Conservation (phyloP, 2,888 invertebrate genomes). For the Thymelicus lineola region DNA sequence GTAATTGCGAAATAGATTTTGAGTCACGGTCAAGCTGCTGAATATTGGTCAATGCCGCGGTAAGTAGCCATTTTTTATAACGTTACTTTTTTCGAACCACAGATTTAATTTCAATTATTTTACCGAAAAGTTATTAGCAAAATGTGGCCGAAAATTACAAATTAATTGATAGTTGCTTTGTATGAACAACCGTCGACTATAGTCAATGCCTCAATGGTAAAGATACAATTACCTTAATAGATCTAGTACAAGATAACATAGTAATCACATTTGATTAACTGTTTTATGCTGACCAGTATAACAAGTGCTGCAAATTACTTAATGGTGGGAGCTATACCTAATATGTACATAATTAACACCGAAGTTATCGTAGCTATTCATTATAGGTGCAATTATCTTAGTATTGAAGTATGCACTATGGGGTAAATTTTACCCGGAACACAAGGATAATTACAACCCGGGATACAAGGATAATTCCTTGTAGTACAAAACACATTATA, state of each 20-base stretch:
- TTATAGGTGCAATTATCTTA: too few relatives aligned
- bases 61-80: constrained; percentile 29
- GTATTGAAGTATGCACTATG: too few relatives aligned
- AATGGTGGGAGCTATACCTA: constrained; percentile 13
- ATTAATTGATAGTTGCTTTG: background rate
- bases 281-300: constrained; percentile 23
- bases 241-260: constrained; percentile 12
- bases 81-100: constrained; percentile 1
- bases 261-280: constrained; percentile 25
- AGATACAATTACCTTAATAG: background rate
- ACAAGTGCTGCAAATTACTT: constrained; percentile 28
- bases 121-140: background rate
- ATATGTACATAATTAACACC: background rate
- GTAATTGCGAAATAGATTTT: constrained; percentile 48
- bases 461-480: too few relatives aligned
- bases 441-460: too few relatives aligned
- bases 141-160: background rate
- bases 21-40: constrained; percentile 46
- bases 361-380: background rate
- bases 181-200: too few relatives aligned
- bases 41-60: constrained; percentile 48
- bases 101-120: constrained; percentile 3
- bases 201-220: too few relatives aligned
- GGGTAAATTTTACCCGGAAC: too few relatives aligned
- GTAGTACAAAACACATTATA: too few relatives aligned